Base-by-base conservation (phyloP, 2,113 vertebrate genomes). In the Jacana jacana region DNA sequence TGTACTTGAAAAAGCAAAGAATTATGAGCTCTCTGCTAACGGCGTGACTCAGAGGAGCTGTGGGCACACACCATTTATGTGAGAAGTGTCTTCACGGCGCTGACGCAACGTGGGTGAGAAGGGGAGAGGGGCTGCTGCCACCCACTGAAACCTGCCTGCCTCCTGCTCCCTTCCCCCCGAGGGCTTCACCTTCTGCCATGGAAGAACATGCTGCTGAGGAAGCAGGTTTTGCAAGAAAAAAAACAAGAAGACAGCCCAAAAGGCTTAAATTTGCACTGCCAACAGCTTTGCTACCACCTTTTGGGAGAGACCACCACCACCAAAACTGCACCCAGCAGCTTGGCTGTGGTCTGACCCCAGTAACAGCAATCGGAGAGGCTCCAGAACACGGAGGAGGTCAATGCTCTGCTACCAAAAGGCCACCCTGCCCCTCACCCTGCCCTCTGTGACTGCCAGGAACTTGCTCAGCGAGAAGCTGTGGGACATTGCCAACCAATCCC, bases 401-500 rank as follows among this genome's bases (percentile, higher is more conserved):
- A 68, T 52, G 35, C 66, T 81, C 22, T 79, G 69, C 79, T 83
- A 64, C 79, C 94, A 73, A 83, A 83, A 91, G 88, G 79, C 8
- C 31, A 66, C 6, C 2, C 71, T 82, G 35, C 84, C 65, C 44
- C 49, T 94, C 81, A 37, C 6, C 0, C 0, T 33, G 35, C 57
- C 3, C 35, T 30, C 68, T 1, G 10, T 11, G 25, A 31, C 60
- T 49, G 49, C 64, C 64, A 93, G 91, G 91, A 97, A 89, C 48
- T 46, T 16, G 33, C 95, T 97, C 92, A 89, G 86, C 85, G 94
- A 57, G 97, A 77, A 58, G 90, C 66, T 10, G 64, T 85, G 95
- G 79, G 93, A 93, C 88, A 63, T 13, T 55, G 81, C 93, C 46
- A 87, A 46, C 27, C 42, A 11, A 11, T 15, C 13, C 5, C 12